Evolutionary conservation across 64 coral and sea anemone genomes (phyloP), one percentile per base, ranked within the genome.

Genomic region (Anthopleura sola): DNA sequence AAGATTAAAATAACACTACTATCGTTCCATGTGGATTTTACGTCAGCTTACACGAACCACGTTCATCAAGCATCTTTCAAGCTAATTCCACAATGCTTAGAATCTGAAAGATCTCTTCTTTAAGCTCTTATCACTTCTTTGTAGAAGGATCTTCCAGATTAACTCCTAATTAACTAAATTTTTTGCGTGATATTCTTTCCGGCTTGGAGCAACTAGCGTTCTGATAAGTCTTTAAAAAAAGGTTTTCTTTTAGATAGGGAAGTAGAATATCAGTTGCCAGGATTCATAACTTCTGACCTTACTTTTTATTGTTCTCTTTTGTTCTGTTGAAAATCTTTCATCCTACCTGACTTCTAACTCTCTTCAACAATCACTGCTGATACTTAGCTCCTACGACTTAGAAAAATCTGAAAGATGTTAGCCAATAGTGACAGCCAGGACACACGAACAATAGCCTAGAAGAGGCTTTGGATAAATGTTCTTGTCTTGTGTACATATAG

Each of bases 121-220:
- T 71, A 71, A 34, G 29, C 14, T 71, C 66, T 71, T 71, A 71
- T 71, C 66, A 71, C 66, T 71, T 71, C 66, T 71, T 71, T 71
- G 66, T 71, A 28, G 29, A 71, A 32, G 66, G 66, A 71, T 71
- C 29, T 71, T 71, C 12, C 13, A 34, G 66, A 71, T 71, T 71
- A 71, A 36, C 66, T 71, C 31, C 66, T 34, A 71, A 71, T 71
- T 71, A 71, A 34, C 10, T 0, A 71, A 31, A 71, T 71, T 32
- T 71, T 71, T 71, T 34, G 14, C 3, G 66, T 71, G 66, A 13
- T 15, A 1, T 32, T 32, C 28, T 71, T 71, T 71, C 66, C 66
- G 66, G 66, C 31, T 71, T 32, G 34, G 66, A 34, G 6, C 58
- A 56, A 56, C 58, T 26, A 21, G 55, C 23, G 23, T 62, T 26